Evolutionary conservation across 2,797 vertebrate species (phyloP).

Genomic region (Hipposideros larvatus): DNA sequence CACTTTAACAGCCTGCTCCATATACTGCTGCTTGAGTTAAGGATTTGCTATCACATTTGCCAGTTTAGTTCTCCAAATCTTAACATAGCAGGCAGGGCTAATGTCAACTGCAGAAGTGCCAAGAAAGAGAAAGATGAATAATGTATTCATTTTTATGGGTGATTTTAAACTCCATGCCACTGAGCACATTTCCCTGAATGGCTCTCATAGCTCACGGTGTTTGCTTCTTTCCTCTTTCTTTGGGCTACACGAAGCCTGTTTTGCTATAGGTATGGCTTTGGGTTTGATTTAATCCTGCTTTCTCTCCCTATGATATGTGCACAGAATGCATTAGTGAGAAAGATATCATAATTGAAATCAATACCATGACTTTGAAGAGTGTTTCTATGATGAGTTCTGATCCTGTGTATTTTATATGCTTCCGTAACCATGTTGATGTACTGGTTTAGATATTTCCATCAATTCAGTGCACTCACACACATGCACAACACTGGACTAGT

Average conservation of each 20-base stretch:
- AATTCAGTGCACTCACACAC: background rate
- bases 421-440: background rate
- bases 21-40: constrained; percentile 53
- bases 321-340: constrained; percentile 60
- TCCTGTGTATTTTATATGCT: constrained; percentile 15
- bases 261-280: background rate
- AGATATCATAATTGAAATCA: constrained; percentile 76
- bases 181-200: constrained; percentile 58
- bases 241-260: background rate
- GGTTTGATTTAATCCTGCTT: constrained; percentile 58
- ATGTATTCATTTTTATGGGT: constrained; percentile 51
- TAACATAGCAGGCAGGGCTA: constrained; percentile 59
- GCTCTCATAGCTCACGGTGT: background rate
- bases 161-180: constrained; percentile 53
- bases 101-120: constrained; percentile 64
- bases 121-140: constrained; percentile 19
- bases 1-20: constrained; percentile 68
- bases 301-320: constrained; percentile 22
- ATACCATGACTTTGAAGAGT: background rate
- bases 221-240: constrained; percentile 56
- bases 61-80: constrained; percentile 62
- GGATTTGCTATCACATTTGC: constrained; percentile 54
- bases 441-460: background rate
- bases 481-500: background rate
- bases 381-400: constrained; percentile 50